These are phyloP conservation scores for Xanthia togata DNA, from an alignment of 2,888 invertebrate genomes.

Conservation along the genomic window DNA sequence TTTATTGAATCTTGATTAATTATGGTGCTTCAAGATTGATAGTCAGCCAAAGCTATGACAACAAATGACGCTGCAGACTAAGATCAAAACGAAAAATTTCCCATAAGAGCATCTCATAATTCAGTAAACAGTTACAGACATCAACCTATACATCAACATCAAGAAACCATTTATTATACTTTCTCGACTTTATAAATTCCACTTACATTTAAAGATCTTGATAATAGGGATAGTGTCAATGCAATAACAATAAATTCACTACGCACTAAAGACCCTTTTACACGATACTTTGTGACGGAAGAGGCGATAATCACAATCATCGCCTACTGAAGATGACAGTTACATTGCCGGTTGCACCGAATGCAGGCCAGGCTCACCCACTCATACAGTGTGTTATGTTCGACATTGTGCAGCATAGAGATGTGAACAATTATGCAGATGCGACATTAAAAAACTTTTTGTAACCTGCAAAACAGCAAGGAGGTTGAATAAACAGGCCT, in stretches of 20 bases:
- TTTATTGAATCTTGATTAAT: neutral
- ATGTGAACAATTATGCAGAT: constrained; percentile 22
- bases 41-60: neutral
- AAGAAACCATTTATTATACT: constrained; percentile 49
- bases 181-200: constrained; percentile 46
- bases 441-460: constrained; percentile 28
- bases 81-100: constrained; percentile 4
- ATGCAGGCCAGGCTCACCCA: constrained; percentile 70
- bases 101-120: constrained; percentile 24
- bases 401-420: constrained; percentile 31
- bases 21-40: neutral
- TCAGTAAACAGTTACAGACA: constrained; percentile 36
- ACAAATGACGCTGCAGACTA: no score
- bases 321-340: constrained; percentile 70
- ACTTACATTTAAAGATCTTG: constrained; percentile 46
- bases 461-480: neutral
- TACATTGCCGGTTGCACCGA: constrained; percentile 71
- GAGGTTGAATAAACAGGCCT: neutral
- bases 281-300: constrained; percentile 59
- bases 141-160: constrained; percentile 37
- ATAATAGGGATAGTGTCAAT: constrained; percentile 48
- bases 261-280: constrained; percentile 49
- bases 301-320: constrained; percentile 69
- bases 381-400: constrained; percentile 55
- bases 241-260: constrained; percentile 61